Conservation (phyloP, 2,888 invertebrate species). For the Caenorhabditis sulstoni region DNA sequence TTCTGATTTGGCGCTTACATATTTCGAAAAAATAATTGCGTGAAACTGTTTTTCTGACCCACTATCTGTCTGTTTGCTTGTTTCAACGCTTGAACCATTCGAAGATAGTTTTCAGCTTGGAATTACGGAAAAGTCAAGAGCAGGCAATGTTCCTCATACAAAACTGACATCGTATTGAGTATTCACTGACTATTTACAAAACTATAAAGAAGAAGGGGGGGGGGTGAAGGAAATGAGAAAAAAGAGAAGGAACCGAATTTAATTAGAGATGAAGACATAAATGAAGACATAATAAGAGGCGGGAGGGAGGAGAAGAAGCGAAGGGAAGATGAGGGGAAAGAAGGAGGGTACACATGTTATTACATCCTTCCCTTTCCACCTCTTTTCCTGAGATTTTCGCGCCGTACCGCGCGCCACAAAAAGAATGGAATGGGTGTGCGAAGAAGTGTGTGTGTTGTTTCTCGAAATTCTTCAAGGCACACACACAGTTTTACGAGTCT, state of each 20-base stretch:
- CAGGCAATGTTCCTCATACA: too few species aligned
- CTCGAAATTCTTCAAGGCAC: background rate
- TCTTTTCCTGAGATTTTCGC: conserved; percentile 17
- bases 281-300: conserved; percentile 35
- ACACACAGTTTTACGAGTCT: conserved; percentile 48
- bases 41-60: too few species aligned
- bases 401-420: background rate
- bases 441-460: conserved; percentile 16
- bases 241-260: conserved; percentile 21
- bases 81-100: too few species aligned
- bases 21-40: too few species aligned
- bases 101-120: too few species aligned
- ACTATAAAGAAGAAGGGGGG: background rate
- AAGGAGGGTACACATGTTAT: conserved; percentile 43
- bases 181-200: background rate
- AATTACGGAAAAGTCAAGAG: too few species aligned
- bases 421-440: conserved; percentile 7
- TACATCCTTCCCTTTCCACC: conserved; percentile 24
- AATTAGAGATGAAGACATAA: conserved; percentile 49
- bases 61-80: too few species aligned
- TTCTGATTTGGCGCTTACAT: too few species aligned
- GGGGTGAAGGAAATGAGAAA: background rate
- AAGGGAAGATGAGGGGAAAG: conserved; percentile 14
- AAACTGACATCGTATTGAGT: too few species aligned
- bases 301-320: conserved; percentile 12